Base-by-base conservation (phyloP, 30 jellyfish, hydroid and myxozoan genomes). In the Morbakka virulenta region DNA sequence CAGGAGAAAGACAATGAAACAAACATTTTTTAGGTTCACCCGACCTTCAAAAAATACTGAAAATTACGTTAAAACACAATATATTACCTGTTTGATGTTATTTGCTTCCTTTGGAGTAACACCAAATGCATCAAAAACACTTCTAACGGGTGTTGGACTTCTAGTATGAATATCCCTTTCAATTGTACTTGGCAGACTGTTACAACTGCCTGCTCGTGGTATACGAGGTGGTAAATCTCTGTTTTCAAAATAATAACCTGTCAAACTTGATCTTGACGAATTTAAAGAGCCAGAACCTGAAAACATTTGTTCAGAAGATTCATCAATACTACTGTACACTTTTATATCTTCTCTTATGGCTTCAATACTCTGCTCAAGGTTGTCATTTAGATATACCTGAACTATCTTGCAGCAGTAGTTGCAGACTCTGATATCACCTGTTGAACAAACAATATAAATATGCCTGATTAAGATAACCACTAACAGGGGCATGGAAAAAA, bases 381-480 rank as follows among this genome's bases (percentile, higher is more conserved):
- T 95, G 75, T 91, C 98, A 50, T 79, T 88, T 25, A 80, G 34
- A 52, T 91, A 91, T 0, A 95, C 98, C 35, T 83, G 95, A 17
- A 84, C 96, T 21, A 91, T 91, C 52, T 91, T 91, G 79, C 72
- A 67, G 84, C 98, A 91, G 47, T 91, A 91, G 74, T 91, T 91
- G 74, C 98, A 91, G 50, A 91, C 98, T 30, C 98, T 72, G 62
- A 91, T 91, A 80, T 91, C 83, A 14, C 98, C 98, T 91, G 57
- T 9, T 21, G 31, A 62, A 52, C 13, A 53, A 29, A 26, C n/a
- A n/a, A n/a, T n/a, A n/a, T n/a, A n/a, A n/a, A n/a, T n/a, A n/a
- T n/a, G n/a, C n/a, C n/a, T n/a, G n/a, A n/a, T n/a, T n/a, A n/a
- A n/a, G n/a, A n/a, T n/a, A n/a, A n/a, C n/a, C n/a, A n/a, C n/a